Conservation (phyloP, 2,113 vertebrate species). For the Peromyscus leucopus region DNA sequence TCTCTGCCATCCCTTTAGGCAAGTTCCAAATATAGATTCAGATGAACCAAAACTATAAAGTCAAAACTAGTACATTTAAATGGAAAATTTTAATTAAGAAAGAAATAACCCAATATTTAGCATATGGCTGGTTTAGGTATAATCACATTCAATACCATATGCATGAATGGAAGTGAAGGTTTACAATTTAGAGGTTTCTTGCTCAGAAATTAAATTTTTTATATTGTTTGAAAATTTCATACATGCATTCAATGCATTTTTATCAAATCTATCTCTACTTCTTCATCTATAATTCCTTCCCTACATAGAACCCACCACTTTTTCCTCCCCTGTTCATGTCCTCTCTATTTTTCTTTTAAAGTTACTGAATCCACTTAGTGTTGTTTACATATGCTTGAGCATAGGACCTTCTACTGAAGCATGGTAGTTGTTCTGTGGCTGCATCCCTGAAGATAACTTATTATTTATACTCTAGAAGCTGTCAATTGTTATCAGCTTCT, state of each 20-base stretch:
- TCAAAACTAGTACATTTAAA: background rate
- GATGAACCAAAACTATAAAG: background rate
- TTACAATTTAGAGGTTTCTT: background rate
- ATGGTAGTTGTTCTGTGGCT: too few relatives aligned
- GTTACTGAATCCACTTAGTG: background rate
- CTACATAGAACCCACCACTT: background rate
- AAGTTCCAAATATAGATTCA: background rate
- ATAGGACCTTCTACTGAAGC: too few relatives aligned
- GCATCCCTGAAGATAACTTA: background rate
- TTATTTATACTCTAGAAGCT: background rate
- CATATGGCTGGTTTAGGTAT: background rate
- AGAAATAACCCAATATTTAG: background rate
- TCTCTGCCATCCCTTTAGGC: too few relatives aligned
- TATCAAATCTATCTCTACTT: background rate
- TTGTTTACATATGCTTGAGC: too few relatives aligned
- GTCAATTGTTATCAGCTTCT: background rate
- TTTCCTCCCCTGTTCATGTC: background rate
- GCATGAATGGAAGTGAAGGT: background rate
- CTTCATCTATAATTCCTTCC: background rate
- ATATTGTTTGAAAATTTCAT: background rate
- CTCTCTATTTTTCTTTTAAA: background rate
- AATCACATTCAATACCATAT: background rate
- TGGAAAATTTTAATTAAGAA: background rate
- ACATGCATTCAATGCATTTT: background rate
- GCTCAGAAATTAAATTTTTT: background rate